Evolutionary conservation across 2,113 vertebrate genomes (phyloP).

Genomic region (Hystrix brachyura): DNA sequence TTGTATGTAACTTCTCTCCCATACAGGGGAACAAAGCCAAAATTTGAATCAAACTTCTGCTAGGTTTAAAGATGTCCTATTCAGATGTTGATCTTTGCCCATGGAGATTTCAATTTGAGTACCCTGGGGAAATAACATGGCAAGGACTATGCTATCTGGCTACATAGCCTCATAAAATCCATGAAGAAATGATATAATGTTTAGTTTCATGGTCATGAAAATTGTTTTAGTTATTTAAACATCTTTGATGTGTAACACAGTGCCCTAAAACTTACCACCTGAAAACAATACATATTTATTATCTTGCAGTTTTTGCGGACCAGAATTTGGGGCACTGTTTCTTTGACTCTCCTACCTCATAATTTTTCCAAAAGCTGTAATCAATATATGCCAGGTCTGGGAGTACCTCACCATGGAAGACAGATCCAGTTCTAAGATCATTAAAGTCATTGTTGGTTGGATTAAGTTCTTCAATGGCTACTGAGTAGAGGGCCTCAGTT

Average conservation of each 20-base stretch:
- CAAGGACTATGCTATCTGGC: not conserved
- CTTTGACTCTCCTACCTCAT: not conserved
- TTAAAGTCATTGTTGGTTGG: not conserved
- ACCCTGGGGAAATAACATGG: not conserved
- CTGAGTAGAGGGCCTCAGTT: not conserved
- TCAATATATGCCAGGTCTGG: not conserved
- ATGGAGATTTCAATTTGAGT: not conserved
- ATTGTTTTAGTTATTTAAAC: not conserved
- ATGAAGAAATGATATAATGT: not conserved
- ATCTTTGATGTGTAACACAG: not conserved
- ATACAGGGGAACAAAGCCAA: not conserved
- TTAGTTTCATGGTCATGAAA: not conserved
- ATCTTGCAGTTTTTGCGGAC: not conserved
- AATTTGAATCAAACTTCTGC: not conserved
- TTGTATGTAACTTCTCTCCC: not conserved
- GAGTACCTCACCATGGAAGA: fast-evolving
- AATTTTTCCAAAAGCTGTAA: not conserved
- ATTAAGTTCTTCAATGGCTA: not conserved
- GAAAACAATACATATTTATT: not conserved
- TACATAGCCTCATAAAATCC: not conserved
- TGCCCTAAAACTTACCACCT: not conserved
- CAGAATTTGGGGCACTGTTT: not conserved
- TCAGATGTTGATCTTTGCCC: conserved; percentile 13
- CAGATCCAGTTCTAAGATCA: not conserved
- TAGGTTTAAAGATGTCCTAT: not conserved